Base-by-base conservation (phyloP, 2,888 invertebrate genomes). In the Drosophila atripex region DNA sequence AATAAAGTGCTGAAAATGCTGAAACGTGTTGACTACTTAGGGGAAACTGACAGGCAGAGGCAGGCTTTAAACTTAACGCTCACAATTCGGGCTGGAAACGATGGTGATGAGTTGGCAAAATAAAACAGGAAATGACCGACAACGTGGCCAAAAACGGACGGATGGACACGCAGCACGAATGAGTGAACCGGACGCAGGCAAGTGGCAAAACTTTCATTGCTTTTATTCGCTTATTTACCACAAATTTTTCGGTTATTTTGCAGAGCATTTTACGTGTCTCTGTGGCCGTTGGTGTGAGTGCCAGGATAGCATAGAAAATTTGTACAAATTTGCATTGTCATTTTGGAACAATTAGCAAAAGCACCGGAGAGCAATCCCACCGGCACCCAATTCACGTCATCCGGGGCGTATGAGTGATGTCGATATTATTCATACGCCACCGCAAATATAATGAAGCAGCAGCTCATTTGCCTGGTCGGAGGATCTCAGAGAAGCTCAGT, bases 171-270 rank as follows among this genome's bases (percentile, higher is more conserved):
- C 50, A 46, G 41, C 66, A 46, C 46, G 30, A 64, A 38, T 64
- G 52, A 66, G 53, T 30, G 32, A 47, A 43, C 43, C 68, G 73
- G 60, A 79, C 66, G 66, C 60, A 68, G 72, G 69, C 59, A 74
- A 87, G 80, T 80, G 78, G 74, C 71, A 47, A 66, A 78, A 84
- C 60, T 80, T 85, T 76, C 83, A 74, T 69, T 76, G 77, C 70
- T 85, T 78, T 87, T 74, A 87, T 80, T 51, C 80, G 87, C 85
- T 80, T 84, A 82, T 82, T 82, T 86, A 86, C 84, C 80, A 82
- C 80, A 77, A 21, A 84, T 84, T 85, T 80, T 73, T 73, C 73
- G 85, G 73, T 64, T 64, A 77, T 82, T 82, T 86, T 77, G 68
- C 61, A 45, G 50, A 64, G 56, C 56, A 50, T 60, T 79, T 80